Evolutionary conservation across 64 coral and sea anemone species (phyloP), one percentile per base, ranked within the genome.

Genomic region (Platygyra sinensis): DNA sequence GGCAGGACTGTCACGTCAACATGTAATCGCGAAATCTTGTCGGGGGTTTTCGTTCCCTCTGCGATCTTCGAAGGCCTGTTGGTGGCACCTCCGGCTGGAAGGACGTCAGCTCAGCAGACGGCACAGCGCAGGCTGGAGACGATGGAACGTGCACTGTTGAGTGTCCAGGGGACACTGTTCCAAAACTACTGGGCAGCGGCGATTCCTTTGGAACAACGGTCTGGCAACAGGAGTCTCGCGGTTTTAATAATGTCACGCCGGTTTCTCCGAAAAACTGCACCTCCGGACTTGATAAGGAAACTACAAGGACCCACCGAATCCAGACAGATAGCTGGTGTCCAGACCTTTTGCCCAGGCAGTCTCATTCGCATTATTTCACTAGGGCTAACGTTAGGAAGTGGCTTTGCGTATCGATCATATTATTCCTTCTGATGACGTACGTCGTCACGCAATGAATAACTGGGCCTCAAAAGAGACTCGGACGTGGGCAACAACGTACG

Each of bases 241-340:
- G 82, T 86, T 31, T 69, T 86, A 49, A 86, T 38, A 65, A 86
- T 31, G 67, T 86, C 30, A 38, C 82, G 60, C 38, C 61, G 82
- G 20, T 86, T 86, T 51, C 67, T 65, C 25, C 82, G 62, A 69
- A 16, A 67, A 69, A 86, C 82, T 51, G 32, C 32, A 72, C 46
- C 54, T 42, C 82, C 31, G 17, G 39, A 24, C 61, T 86, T 86
- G 60, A 69, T 1, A 65, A 69, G 60, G 67, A 42, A 86, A 72
- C 82, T 86, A 39, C 82, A 30, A 72, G 32, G 60, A 69, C 42
- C 82, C 38, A 42, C 61, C 60, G 12, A 69, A 39, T 86, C 82
- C 61, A 72, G 30, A 3, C 82, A 86, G 30, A 42, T 72, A 39
- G 17, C 67, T 67, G 62, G 82, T 67, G 67, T 67, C 82, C 82